These are phyloP conservation scores for Hirtodrosophila cameraria DNA, from an alignment of 2,888 invertebrate genomes.

Conservation along the genomic window DNA sequence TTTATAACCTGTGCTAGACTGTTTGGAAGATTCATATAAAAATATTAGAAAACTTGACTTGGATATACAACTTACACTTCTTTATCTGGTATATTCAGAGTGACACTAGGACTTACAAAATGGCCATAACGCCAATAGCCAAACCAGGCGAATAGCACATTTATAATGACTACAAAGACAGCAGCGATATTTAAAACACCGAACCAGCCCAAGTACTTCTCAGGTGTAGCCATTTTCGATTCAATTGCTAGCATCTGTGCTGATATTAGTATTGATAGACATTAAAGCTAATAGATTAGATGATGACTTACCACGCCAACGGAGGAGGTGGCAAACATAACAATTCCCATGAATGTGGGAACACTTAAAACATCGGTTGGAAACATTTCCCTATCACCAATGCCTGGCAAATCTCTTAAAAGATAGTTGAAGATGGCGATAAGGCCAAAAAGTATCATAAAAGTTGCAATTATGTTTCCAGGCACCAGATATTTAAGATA, in stretches of 20 bases:
- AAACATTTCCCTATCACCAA: conserved; percentile 80
- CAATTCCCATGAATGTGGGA: conserved; percentile 94
- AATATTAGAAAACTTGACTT: not conserved
- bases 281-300: not conserved
- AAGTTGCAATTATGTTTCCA: conserved; percentile 94
- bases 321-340: conserved; percentile 94
- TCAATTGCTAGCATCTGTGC: conserved; percentile 95
- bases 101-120: conserved; percentile 89
- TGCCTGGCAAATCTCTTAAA: conserved; percentile 86
- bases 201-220: conserved; percentile 93
- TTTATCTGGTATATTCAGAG: conserved; percentile 90
- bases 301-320: conserved; percentile 88
- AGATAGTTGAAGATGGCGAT: conserved; percentile 88
- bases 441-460: conserved; percentile 91
- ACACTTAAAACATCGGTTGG: conserved; percentile 85
- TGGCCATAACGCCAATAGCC: conserved; percentile 94
- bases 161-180: conserved; percentile 90
- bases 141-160: conserved; percentile 93
- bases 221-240: conserved; percentile 95
- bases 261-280: too few species aligned
- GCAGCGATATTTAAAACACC: conserved; percentile 94
- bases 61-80: conserved; percentile 86
- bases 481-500: conserved; percentile 93
- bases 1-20: conserved; percentile 90
- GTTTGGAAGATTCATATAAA: conserved; percentile 37